Conservation (phyloP, 2,797 vertebrate genomes). For the Simalia tracyae region DNA sequence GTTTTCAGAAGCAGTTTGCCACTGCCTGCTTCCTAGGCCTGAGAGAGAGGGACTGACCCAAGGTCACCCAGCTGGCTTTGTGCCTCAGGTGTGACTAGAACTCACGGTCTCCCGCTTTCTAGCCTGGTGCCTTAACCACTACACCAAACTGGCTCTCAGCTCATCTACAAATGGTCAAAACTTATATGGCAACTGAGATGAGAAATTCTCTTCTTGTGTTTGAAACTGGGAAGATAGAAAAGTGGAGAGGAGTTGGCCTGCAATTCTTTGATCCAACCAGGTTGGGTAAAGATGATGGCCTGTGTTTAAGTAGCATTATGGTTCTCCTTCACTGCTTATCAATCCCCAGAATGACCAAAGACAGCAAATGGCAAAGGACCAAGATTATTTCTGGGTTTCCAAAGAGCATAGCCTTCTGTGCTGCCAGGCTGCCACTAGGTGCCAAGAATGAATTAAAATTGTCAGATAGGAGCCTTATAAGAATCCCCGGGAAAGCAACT, state of each 20-base stretch:
- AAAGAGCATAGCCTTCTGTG: neutral
- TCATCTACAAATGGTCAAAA: neutral
- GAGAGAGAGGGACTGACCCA: neutral
- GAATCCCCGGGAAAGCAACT: neutral
- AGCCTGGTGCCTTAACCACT: neutral
- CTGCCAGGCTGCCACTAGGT: neutral
- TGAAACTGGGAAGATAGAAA: neutral
- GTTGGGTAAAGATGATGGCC: neutral
- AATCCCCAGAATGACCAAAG: neutral
- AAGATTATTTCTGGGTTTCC: neutral
- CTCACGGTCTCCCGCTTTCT: neutral
- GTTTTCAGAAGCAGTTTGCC: neutral
- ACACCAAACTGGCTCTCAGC: neutral
- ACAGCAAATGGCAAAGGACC: neutral
- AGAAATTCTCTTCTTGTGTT: neutral
- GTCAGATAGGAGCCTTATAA: neutral
- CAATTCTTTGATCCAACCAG: neutral
- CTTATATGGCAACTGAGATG: neutral
- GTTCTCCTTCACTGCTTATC: neutral
- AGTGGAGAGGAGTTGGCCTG: neutral
- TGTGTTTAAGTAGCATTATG: neutral
- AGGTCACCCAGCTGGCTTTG: neutral
- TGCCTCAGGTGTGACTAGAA: neutral
- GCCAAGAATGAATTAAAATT: neutral
- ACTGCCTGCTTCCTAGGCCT: neutral